Evolutionary conservation across 2,113 vertebrate species (phyloP), one percentile per base, ranked within the genome.

Genomic region (Naja naja): DNA sequence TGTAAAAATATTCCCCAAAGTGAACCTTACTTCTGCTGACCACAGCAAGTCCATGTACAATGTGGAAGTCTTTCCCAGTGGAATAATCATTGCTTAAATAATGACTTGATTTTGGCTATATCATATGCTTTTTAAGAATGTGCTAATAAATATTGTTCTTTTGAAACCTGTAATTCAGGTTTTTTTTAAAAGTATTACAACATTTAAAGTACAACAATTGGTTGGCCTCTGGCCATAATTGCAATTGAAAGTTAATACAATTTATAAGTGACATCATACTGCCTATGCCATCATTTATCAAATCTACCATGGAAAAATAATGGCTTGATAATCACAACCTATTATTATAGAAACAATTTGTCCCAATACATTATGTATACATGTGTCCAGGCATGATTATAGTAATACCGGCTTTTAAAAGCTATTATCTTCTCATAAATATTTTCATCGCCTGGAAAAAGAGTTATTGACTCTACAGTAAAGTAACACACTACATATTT

Each of bases 301-400:
- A 56, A 45, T 94, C 94, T 95, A 94, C 90, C 93, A 93, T 95
- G 89, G 95, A 93, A 97, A 97, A 97, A 95, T 97, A 96, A 97
- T 95, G 96, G 96, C 95, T 95, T 96, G 95, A 95, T 97, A 97
- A 97, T 92, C 53, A 93, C 95, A 92, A 94, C 96, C 89, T 96
- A 98, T 98, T 97, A 97, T 98, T 97, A 97, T 89, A 93, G 89
- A 81, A 93, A 89, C 93, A 97, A 96, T 97, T 96, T 97, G 95
- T 96, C 93, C 93, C 94, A 60, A 95, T 96, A 95, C 94, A 94
- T 92, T 95, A 98, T 97, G 97, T 97, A 97, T 97, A 97, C 97
- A 95, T 95, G 5, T 94, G 91, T 95, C 95, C 90, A 95, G 96
- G 92, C 94, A 95, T 96, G 96, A 96, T 94, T 95, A 92, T 96